Evolutionary conservation across 2,797 vertebrate species (phyloP).

Genomic region (Anguilla obscura): DNA sequence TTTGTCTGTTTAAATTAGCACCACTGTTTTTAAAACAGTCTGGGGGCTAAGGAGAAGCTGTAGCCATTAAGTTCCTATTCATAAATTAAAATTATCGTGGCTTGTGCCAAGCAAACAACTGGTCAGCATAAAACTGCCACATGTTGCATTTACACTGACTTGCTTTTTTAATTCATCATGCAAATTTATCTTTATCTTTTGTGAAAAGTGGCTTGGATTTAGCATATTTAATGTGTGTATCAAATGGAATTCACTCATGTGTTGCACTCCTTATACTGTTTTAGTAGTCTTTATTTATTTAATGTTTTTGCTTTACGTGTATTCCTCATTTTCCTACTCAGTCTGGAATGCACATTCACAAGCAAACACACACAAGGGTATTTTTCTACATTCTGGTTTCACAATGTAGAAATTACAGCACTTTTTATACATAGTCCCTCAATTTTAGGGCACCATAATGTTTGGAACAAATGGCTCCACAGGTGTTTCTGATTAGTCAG

Average conservation of each 20-base stretch:
- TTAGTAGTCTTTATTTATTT: not conserved
- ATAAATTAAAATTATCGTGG: not conserved
- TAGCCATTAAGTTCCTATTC: slow-evolving; percentile 1
- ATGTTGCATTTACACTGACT: not conserved
- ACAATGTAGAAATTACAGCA: too few relatives aligned
- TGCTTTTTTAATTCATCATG: not conserved
- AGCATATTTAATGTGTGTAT: not conserved
- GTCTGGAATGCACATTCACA: not conserved
- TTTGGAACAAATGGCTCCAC: too few relatives aligned
- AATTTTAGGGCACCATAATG: too few relatives aligned
- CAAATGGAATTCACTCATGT: not conserved
- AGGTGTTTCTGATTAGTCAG: too few relatives aligned
- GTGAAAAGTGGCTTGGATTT: not conserved
- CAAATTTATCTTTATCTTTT: not conserved
- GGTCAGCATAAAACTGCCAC: not conserved
- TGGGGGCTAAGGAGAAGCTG: not conserved
- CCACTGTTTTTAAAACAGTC: slow-evolving; percentile 1
- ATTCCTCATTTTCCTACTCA: not conserved
- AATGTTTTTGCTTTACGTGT: not conserved
- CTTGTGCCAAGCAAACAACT: not conserved
- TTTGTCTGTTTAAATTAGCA: slow-evolving; percentile 11
- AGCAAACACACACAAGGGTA: not conserved
- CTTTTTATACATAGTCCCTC: too few relatives aligned
- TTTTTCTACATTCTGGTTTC: too few relatives aligned
- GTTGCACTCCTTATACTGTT: not conserved